Base-by-base conservation (phyloP, 2,113 vertebrate species). In the Nettapus auritus region DNA sequence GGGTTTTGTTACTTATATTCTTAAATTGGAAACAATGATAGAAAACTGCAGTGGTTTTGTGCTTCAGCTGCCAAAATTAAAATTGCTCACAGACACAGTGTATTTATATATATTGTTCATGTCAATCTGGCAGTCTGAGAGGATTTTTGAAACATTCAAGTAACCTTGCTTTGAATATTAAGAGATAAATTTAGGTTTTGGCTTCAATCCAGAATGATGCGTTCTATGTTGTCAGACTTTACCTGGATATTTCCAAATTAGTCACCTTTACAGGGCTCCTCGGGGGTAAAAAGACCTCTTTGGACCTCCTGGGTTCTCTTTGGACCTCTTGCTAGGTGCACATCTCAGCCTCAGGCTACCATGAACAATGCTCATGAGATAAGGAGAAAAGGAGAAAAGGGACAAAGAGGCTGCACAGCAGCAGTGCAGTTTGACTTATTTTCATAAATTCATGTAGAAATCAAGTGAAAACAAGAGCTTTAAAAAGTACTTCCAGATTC, bases 11-110 rank as follows among this genome's bases (percentile, higher is more conserved):
- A 93, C 77, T 76, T 59, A 68, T 70, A 29, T 76, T 82, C 93
- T 87, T 85, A 94, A 96, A 92, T 48, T 90, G 70, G 93, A 95
- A 97, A 90, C 67, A 89, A 77, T 74, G 55, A 79, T 77, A 89
- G 91, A 88, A 97, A 95, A 89, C 82, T 82, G n/a, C 78, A 87
- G 36, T 63, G 67, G 22, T 34, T 91, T 91, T 91, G 42, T 89
- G 40, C 78, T 88, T 94, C 71, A 82, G 50, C 52, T 94, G 42
- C 0, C 3, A 91, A 93, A 91, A 88, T 88, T 91, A 86, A 85
- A 80, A 93, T 40, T 93, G 82, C 73, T 52, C 82, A 88, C 81
- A 94, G 89, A 96, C 68, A 79, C 6, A 33, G 71, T 82, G 70
- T 82, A 84, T 89, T 82, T 95, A 86, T 91, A 40, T 74, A 77